phyloP scores from a whole-genome alignment of 2,113 vertebrate genomes.

The Empidonax alnorum region DNA sequence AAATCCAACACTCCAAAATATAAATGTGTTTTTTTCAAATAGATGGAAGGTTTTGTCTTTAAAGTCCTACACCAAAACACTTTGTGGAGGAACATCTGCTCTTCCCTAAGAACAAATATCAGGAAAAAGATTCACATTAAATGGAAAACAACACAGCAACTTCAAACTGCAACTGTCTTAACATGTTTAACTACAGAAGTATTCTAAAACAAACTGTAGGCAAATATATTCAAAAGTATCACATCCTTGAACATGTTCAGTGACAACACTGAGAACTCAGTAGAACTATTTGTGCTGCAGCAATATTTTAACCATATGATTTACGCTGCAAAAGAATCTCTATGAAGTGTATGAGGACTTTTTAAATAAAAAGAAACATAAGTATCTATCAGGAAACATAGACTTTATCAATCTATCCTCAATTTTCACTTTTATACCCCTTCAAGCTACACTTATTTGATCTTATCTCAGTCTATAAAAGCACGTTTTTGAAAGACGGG shows the following conservation, averaged over 20 bases:
- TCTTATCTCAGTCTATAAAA: background rate
- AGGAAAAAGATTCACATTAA: background rate
- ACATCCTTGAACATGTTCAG: background rate
- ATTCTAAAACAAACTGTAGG: slow-evolving; percentile 13
- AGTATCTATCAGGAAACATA: background rate
- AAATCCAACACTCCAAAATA: background rate
- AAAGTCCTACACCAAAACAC: background rate
- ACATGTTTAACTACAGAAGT: background rate
- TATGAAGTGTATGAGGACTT: background rate
- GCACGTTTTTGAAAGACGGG: background rate
- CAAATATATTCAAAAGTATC: slow-evolving; percentile 15
- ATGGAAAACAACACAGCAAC: background rate
- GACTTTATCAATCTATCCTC: background rate
- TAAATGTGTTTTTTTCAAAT: background rate
- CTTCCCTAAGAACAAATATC: background rate
- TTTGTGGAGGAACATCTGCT: background rate
- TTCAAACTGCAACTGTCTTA: slow-evolving; percentile 10
- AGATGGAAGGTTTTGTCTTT: background rate
- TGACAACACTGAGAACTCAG: background rate
- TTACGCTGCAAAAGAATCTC: background rate
- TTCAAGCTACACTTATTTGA: background rate
- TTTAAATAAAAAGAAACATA: background rate
- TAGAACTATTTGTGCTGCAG: background rate
- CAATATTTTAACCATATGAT: background rate
- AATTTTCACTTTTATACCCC: background rate